Evolutionary conservation across 2,797 vertebrate species (phyloP).

Genomic region (Pantherophis alleghaniensis): DNA sequence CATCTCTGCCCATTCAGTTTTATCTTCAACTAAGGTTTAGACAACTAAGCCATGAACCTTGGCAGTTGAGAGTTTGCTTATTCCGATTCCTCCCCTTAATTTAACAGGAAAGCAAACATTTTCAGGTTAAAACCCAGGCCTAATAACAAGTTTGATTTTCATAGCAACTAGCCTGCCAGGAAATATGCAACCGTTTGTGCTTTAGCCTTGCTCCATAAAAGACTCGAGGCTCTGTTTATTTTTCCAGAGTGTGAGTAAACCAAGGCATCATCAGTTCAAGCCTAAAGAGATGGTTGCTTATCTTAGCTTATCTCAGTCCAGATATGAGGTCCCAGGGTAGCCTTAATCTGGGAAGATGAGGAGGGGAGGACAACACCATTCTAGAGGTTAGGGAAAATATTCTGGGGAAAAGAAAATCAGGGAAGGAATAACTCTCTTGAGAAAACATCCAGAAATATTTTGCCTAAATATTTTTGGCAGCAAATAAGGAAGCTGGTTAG

Average conservation of each 20-base stretch:
- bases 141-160: neutral
- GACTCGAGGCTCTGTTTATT: neutral
- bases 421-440: neutral
- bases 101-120: neutral
- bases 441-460: neutral
- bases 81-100: neutral
- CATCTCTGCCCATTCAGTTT: neutral
- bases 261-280: neutral
- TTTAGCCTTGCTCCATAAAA: neutral
- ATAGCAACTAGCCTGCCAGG: neutral
- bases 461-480: neutral
- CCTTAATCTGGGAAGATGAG: neutral
- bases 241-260: neutral
- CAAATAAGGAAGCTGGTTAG: too few relatives aligned
- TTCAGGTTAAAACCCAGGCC: neutral
- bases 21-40: neutral
- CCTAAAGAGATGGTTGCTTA: neutral
- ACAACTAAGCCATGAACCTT: neutral
- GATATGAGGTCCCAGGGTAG: neutral
- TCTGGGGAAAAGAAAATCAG: neutral
- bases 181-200: neutral
- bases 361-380: neutral
- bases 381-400: neutral
- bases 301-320: neutral
- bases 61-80: neutral